These are phyloP conservation scores for Serrognathus titanus DNA, from an alignment of 2,888 invertebrate genomes.

Conservation along the genomic window DNA sequence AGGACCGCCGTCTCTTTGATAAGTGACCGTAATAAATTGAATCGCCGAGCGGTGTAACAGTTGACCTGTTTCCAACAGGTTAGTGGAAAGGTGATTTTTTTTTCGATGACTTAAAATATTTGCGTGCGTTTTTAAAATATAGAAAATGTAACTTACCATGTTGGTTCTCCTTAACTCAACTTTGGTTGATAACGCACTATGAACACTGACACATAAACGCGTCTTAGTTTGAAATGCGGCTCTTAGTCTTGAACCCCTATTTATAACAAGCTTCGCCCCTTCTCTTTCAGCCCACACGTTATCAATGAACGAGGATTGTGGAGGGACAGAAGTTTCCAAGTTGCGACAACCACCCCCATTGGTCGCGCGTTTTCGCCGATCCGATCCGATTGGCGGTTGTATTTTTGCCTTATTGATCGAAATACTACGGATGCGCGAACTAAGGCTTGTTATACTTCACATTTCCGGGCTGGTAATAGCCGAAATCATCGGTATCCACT, in stretches of 20 bases:
- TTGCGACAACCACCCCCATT: conserved; percentile 41
- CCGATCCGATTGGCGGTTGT: conserved; percentile 37
- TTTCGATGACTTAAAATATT: background rate
- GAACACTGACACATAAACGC: conserved; percentile 5
- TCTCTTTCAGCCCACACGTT: conserved; percentile 60
- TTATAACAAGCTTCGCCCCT: conserved; percentile 49
- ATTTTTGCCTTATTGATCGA: conserved; percentile 40
- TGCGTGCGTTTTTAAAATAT: background rate
- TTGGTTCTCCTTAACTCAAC: background rate
- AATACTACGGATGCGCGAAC: conserved; percentile 35
- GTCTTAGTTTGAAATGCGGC: conserved; percentile 36
- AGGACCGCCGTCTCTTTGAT: conserved; percentile 2
- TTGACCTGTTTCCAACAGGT: too few species aligned
- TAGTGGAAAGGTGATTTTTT: background rate
- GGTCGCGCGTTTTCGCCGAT: conserved; percentile 38
- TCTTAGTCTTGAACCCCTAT: conserved; percentile 38
- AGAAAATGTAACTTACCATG: conserved; percentile 16
- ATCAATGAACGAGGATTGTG: conserved; percentile 59
- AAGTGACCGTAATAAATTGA: background rate
- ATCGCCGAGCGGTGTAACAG: too few species aligned
- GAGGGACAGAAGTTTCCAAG: conserved; percentile 38
- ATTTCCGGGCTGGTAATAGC: conserved; percentile 32
- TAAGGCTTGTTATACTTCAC: conserved; percentile 23
- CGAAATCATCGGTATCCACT: conserved; percentile 33
- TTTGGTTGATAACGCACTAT: background rate